Conservation (phyloP, 2,888 invertebrate species). For the Leptopilina drosophilae region DNA sequence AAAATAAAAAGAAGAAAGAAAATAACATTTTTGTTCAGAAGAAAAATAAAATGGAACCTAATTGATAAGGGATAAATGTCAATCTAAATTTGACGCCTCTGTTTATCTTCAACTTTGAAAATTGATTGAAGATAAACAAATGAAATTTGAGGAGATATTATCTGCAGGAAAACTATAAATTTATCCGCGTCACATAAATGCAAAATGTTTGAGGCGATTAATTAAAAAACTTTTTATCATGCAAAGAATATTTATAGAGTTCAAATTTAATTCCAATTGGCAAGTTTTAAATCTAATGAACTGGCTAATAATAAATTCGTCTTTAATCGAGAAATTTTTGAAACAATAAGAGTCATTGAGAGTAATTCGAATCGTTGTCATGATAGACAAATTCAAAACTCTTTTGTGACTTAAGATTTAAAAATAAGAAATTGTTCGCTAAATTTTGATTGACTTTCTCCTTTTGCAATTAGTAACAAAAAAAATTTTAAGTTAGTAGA, state of each 20-base stretch:
- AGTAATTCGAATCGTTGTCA: not conserved
- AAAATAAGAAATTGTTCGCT: too few relatives aligned
- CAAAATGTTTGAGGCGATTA: not conserved
- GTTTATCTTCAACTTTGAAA: too few relatives aligned
- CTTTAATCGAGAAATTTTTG: constrained; percentile 13
- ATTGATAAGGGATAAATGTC: too few relatives aligned
- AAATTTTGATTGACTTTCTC: too few relatives aligned
- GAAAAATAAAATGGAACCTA: too few relatives aligned
- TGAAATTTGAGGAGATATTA: not conserved
- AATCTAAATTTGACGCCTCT: too few relatives aligned
- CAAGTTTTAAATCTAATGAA: constrained; percentile 5
- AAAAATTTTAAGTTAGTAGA: too few relatives aligned
- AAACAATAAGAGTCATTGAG: not conserved
- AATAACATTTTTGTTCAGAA: too few relatives aligned
- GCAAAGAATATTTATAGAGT: not conserved
- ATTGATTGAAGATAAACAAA: not conserved
- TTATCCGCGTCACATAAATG: not conserved
- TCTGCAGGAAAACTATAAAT: not conserved
- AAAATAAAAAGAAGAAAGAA: too few relatives aligned
- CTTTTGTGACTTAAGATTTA: too few relatives aligned
- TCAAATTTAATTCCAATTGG: not conserved
- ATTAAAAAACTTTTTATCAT: constrained; percentile 22
- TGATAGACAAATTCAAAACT: too few relatives aligned
- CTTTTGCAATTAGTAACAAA: too few relatives aligned
- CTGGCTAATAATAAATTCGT: constrained; percentile 15